Percentiles rank a stretch among this genome's conserved stretches.
phyloP scores from a whole-genome alignment of 2,888 invertebrate species.

The Nezara viridula region DNA sequence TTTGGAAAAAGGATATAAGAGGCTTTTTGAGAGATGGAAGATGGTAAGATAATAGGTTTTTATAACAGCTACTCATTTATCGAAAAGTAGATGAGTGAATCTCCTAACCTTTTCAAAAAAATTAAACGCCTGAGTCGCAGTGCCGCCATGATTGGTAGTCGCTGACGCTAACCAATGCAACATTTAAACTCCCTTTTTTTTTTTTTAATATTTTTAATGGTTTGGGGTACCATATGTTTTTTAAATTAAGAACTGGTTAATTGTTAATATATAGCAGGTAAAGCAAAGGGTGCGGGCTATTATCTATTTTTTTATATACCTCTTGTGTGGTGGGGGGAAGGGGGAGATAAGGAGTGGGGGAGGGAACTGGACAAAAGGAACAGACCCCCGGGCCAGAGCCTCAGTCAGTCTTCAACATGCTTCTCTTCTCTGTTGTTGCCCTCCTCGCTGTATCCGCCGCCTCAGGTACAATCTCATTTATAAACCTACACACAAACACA shows the following conservation, averaged over 20 bases:
- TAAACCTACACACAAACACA: too few relatives aligned
- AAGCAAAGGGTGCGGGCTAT: neutral
- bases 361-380: neutral
- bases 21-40: too few relatives aligned
- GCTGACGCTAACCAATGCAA: neutral
- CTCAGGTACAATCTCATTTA: neutral
- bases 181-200: neutral
- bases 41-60: too few relatives aligned
- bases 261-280: conserved; percentile 1
- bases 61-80: too few relatives aligned
- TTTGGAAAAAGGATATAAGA: too few relatives aligned
- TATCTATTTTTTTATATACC: conserved; percentile 19
- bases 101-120: neutral
- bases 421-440: neutral
- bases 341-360: neutral
- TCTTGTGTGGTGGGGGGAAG: neutral
- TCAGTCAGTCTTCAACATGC: conserved; percentile 37
- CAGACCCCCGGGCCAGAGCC: neutral
- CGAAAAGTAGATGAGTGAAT: too few relatives aligned
- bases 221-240: neutral
- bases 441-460: conserved; percentile 23
- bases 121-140: neutral
- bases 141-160: neutral
- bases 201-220: neutral
- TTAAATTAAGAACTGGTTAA: neutral